Evolutionary conservation across 2,888 invertebrate species (phyloP), one percentile per base, ranked within the genome.

Genomic region (Pammene aurita): DNA sequence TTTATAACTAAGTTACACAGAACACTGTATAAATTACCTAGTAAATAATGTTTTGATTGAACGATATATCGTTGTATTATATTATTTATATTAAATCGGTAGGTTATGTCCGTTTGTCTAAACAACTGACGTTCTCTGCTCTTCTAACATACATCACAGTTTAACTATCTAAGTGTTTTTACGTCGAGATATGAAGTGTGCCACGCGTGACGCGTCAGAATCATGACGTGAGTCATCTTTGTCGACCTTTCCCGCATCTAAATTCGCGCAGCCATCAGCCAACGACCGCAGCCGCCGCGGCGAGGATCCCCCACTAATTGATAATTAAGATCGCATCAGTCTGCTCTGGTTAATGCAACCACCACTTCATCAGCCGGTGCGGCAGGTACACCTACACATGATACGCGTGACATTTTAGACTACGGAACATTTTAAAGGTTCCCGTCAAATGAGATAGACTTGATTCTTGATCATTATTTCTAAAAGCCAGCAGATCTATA

Each of bases 181-280:
- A 16, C 5, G 7, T 48, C 16, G 16, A 48, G 48, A 50, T 26
- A 50, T 50, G 16, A 48, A 48, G 48, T 11, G n/a, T 11, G 11
- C 11, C 50, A 50, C 26, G 50, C 16, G 16, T 48, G 48, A 9
- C 46, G 0, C 11, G 11, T 50, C 26, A 50, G 50, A 18, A 6
- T 26, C 80, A 80, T 80, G 77, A 77, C 68, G 74, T 90, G 89
- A 90, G 76, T 90, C 90, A 90, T 77, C 72, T 65, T 61, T 58
- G 73, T 66, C 84, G 88, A 88, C 87, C 89, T 89, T 89, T 89
- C 78, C 82, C 72, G 83, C 78, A 76, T 86, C 89, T 90, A 89
- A 89, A 87, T 91, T 89, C 80, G 88, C 87, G 78, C 84, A 81
- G 84, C 84, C 84, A 87, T 77, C 84, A 81, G 84, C 84, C 84